Evolutionary conservation across 2,888 invertebrate species (phyloP).

Genomic region (Tortrix viridana): DNA sequence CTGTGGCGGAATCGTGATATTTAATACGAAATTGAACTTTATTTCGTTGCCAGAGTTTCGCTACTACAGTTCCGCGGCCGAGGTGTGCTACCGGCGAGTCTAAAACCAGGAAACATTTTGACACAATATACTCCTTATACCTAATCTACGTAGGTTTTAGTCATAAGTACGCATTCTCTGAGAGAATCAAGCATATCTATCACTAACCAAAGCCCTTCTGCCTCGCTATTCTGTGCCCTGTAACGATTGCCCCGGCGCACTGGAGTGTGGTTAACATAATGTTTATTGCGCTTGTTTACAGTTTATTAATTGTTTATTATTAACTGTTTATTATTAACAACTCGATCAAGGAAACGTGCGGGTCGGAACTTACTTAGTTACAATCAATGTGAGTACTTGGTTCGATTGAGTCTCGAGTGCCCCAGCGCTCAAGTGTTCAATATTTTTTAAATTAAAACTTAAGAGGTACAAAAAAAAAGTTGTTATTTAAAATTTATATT

Average conservation of each 20-base stretch:
- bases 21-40: no score
- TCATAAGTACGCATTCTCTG: neutral
- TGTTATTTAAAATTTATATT: no score
- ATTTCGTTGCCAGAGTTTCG: no score
- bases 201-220: neutral
- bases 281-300: constrained; percentile 47
- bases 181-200: neutral
- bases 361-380: constrained; percentile 17
- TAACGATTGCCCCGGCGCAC: constrained; percentile 51
- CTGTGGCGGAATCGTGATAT: no score
- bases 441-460: no score
- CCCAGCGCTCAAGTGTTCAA: no score
- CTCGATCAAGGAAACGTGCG: constrained; percentile 6
- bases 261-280: constrained; percentile 63
- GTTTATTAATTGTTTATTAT: constrained; percentile 28
- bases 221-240: constrained; percentile 48
- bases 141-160: neutral
- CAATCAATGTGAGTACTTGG: neutral
- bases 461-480: no score
- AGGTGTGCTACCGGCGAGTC: no score
- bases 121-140: neutral
- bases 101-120: no score
- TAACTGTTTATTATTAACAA: constrained; percentile 17
- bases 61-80: no score
- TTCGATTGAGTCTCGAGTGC: no score